These are phyloP conservation scores for Muscicapa adusta DNA, from an alignment of 2,113 vertebrate species.

Conservation along the genomic window DNA sequence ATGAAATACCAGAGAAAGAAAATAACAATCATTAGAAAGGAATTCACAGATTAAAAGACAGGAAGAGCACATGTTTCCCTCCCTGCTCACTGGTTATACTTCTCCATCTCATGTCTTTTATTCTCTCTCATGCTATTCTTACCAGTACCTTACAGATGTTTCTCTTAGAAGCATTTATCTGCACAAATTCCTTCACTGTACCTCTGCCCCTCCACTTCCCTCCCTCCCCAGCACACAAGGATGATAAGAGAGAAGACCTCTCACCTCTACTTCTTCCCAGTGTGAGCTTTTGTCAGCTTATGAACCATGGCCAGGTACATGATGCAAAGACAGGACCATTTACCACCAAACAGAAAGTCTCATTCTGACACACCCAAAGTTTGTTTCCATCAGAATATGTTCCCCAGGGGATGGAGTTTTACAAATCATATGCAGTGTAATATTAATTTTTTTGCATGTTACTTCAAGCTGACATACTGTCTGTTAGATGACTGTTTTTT, in stretches of 20 bases:
- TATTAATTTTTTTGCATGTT: constrained; percentile 45
- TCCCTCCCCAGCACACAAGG: neutral
- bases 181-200: neutral
- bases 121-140: neutral
- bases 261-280: neutral
- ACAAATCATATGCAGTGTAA: constrained; percentile 5
- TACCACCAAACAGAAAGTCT: neutral
- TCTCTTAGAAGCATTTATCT: neutral
- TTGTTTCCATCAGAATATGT: constrained; percentile 19
- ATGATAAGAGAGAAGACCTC: neutral
- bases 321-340: neutral
- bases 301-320: neutral
- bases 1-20: neutral
- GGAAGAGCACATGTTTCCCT: neutral
- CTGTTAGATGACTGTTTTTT: constrained; percentile 2
- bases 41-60: neutral
- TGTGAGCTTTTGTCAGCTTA: neutral
- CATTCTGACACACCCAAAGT: constrained; percentile 21
- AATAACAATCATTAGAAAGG: neutral
- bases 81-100: neutral
- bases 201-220: neutral
- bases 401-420: constrained; percentile 21
- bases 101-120: neutral
- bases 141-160: neutral
- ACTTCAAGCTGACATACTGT: constrained; percentile 29